Evolutionary conservation across 1,140 invertebrate species (phyloP).

Genomic region (Lasioglossum albipes): DNA sequence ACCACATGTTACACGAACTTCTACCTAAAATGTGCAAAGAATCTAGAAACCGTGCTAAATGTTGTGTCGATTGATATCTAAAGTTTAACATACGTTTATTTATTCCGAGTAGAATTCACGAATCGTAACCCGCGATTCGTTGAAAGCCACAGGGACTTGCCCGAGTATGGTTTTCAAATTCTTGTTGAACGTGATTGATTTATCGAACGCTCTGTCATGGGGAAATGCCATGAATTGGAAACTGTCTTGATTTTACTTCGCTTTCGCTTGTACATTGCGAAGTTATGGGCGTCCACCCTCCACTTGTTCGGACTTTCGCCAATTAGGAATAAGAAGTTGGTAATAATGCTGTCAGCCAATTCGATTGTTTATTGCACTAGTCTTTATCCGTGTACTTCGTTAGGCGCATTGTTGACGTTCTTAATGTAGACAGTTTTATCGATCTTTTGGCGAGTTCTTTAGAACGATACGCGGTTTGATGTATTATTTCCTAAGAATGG

Average conservation of each 20-base stretch:
- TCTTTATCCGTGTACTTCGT: background rate
- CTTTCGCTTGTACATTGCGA: background rate
- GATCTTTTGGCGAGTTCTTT: background rate
- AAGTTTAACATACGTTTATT: no score
- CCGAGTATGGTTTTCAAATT: background rate
- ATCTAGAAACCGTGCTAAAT: no score
- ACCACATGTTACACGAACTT: no score
- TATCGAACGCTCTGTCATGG: background rate
- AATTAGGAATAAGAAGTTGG: background rate
- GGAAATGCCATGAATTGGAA: background rate
- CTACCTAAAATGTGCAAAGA: no score
- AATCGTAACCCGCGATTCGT: no score
- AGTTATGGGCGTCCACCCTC: background rate
- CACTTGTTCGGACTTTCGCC: background rate
- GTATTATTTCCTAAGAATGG: background rate
- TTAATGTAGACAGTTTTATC: background rate
- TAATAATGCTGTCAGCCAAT: background rate
- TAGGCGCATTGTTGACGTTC: background rate
- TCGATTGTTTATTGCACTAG: background rate
- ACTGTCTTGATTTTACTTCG: constrained; percentile 4
- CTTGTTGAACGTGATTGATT: background rate
- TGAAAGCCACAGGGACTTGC: no score
- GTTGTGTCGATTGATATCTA: no score
- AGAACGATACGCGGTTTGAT: no score
- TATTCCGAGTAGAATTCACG: no score